Conservation (phyloP, 2,113 vertebrate genomes). For the Genyomyrus donnyi region DNA sequence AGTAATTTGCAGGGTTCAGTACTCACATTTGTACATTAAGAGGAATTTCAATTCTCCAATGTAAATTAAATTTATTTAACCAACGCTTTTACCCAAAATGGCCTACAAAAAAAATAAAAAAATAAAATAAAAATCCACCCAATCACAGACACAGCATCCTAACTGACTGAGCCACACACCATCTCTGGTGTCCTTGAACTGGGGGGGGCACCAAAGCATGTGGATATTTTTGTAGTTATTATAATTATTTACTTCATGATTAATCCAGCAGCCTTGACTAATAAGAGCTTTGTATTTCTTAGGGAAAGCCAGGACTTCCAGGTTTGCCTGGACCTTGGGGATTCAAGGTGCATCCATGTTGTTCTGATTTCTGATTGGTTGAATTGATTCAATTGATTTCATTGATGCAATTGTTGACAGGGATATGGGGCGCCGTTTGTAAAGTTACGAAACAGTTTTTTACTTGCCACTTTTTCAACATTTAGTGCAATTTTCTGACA, state of each 20-base stretch:
- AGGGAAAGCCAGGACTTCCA: conserved; percentile 50
- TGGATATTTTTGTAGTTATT: background rate
- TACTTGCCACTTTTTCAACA: no score
- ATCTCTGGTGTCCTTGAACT: background rate
- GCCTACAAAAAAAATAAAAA: no score
- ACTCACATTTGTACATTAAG: background rate
- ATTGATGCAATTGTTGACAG: background rate
- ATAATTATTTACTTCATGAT: background rate
- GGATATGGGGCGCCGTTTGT: no score
- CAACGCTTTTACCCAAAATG: background rate
- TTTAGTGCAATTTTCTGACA: no score
- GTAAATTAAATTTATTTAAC: background rate
- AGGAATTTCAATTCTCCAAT: background rate
- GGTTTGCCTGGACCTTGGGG: conserved; percentile 54
- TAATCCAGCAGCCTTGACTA: background rate
- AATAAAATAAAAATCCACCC: background rate
- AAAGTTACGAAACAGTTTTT: no score
- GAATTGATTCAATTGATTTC: background rate
- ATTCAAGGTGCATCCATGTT: conserved; percentile 45
- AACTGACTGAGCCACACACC: background rate
- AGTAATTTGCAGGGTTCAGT: background rate
- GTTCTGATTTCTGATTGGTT: background rate
- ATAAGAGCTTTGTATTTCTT: conserved; percentile 19
- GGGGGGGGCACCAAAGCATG: background rate
- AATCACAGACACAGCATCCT: background rate